These are phyloP conservation scores for Eupithecia vulgata DNA, from an alignment of 2,888 invertebrate species.

Conservation along the genomic window DNA sequence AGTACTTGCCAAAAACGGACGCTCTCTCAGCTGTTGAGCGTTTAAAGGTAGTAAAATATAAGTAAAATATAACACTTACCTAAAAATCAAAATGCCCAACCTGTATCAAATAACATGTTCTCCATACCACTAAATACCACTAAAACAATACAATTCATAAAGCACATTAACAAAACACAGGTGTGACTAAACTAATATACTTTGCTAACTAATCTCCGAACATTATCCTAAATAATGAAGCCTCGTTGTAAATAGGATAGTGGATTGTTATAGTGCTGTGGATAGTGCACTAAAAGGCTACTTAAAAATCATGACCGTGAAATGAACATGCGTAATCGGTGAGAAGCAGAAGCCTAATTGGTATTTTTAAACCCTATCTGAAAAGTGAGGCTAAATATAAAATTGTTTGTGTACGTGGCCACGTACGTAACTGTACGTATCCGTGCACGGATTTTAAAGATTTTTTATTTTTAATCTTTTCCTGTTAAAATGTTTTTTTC, in stretches of 20 bases:
- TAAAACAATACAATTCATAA: conserved; percentile 17
- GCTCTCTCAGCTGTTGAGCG: too few relatives aligned
- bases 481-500: too few relatives aligned
- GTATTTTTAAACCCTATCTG: neutral
- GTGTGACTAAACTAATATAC: conserved; percentile 32
- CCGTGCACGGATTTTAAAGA: too few relatives aligned
- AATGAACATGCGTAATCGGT: too few relatives aligned
- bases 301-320: neutral
- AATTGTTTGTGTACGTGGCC: neutral
- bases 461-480: too few relatives aligned
- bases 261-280: neutral
- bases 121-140: neutral
- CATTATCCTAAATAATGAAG: conserved; percentile 24
- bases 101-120: neutral
- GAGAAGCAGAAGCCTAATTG: neutral
- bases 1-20: too few relatives aligned
- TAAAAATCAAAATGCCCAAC: neutral
- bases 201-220: conserved; percentile 28
- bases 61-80: too few relatives aligned
- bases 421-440: too few relatives aligned
- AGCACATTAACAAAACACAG: conserved; percentile 26
- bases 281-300: neutral
- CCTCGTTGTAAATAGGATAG: conserved; percentile 10
- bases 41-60: too few relatives aligned
- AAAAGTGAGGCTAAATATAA: neutral